Evolutionary conservation across 2,797 vertebrate species (phyloP).

Genomic region (Acanthopagrus latus): DNA sequence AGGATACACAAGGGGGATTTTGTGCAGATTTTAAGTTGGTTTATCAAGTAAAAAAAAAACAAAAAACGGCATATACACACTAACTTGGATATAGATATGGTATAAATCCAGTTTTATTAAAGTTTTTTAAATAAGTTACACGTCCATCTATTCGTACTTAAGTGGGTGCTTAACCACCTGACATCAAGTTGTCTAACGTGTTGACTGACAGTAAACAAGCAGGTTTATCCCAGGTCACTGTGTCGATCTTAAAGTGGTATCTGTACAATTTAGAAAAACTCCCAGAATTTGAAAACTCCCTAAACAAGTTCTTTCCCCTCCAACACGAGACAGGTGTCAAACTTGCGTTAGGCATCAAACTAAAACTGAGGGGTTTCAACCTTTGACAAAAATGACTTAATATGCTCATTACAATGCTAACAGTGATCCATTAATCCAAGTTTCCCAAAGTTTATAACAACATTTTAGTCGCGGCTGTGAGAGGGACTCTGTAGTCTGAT

Average conservation of each 20-base stretch:
- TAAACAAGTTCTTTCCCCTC: not conserved
- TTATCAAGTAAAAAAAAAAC: no score
- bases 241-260: not conserved
- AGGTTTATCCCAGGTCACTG: not conserved
- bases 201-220: not conserved
- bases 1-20: no score
- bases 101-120: no score
- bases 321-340: rapidly evolving
- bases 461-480: not conserved
- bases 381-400: conserved; percentile 5
- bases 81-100: no score
- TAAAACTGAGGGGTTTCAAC: not conserved
- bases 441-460: not conserved
- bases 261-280: no score
- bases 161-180: not conserved
- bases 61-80: no score
- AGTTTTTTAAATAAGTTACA: not conserved
- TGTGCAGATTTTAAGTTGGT: no score
- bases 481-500: not conserved
- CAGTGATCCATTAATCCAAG: not conserved
- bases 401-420: not conserved
- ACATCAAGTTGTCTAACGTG: not conserved
- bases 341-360: not conserved
- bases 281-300: not conserved
- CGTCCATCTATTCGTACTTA: not conserved